Evolutionary conservation across 1,140 invertebrate species (phyloP), one percentile per base, ranked within the genome.

Genomic region (Globodera ellingtonae): DNA sequence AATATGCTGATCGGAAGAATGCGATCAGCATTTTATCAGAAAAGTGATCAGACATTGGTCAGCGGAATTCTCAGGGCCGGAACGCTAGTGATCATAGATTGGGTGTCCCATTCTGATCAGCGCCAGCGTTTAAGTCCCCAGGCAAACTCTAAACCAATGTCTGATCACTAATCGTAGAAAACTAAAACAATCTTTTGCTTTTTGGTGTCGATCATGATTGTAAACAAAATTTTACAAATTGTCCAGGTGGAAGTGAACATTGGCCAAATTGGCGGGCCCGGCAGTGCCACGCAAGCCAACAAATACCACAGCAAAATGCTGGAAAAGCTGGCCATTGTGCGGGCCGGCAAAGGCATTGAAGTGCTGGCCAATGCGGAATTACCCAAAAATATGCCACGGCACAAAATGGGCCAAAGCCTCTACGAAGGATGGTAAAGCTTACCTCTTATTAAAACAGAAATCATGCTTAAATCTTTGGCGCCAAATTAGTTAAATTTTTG

Each of bases 231-330:
- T 35, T 35, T 3, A 35, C 35, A 48, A 72, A 72, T 56, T 56
- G 72, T 77, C 79, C 69, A 98, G 92, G 94, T 98, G 84, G 96
- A 98, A 92, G 93, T 97, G 88, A 98, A 98, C 92, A 94, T 95
- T 84, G 96, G 98, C 89, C 94, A 96, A 71, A 93, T 95, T 46
- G 95, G 95, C 88, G 97, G 98, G 92, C 95, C 75, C 93, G 84
- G 95, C 95, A 90, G 92, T 98, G 84, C 93, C 94, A 80, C 92
- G 93, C 59, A 82, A 89, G 73, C 82, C 92, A 50, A 81, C 79
- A 72, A 73, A 89, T 76, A 78, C 4, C 46, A 67, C 21, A 47
- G 79, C n/a, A 78, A 79, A 44, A 67, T 72, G 24, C 70, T 84
- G 4, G 69, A 83, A 48, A 67, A 71, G 75, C 79, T 18, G 44